Evolutionary conservation across 2,113 vertebrate genomes (phyloP).

Genomic region (Clupea harengus): DNA sequence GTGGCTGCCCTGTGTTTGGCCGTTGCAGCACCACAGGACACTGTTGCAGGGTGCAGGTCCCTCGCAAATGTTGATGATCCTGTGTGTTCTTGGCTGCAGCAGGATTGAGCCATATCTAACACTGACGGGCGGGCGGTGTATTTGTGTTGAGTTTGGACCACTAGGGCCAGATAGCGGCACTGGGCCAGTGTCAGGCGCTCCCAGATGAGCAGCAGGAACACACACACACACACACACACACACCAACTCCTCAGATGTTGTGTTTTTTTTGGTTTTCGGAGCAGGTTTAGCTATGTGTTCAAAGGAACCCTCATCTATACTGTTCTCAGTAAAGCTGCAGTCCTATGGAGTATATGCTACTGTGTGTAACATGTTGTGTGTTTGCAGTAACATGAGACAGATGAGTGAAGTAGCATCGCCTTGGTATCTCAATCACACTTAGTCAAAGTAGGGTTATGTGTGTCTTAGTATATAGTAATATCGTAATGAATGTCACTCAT

Average conservation of each 20-base stretch:
- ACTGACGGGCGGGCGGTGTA: neutral
- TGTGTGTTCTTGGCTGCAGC: neutral
- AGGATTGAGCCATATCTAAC: neutral
- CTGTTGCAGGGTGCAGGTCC: neutral
- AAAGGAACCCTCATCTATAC: too few species aligned
- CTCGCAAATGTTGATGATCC: neutral
- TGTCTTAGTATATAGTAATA: neutral
- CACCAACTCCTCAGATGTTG: neutral
- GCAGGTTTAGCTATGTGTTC: neutral
- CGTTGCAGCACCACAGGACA: neutral
- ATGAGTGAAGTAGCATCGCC: too few species aligned
- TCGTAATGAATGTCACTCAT: neutral
- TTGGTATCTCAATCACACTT: too few species aligned
- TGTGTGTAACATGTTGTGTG: too few species aligned
- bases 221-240: too few species aligned
- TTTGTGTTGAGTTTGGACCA: neutral
- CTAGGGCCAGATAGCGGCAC: neutral
- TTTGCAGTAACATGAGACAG: too few species aligned
- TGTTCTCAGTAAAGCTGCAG: too few species aligned
- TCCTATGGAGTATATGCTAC: too few species aligned
- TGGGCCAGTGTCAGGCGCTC: neutral
- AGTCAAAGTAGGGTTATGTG: neutral
- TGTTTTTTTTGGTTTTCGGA: neutral
- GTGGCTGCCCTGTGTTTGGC: neutral
- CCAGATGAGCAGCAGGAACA: neutral